Percentiles rank a stretch among this genome's conserved stretches.
These are phyloP conservation scores for Pseudomyrmex concolor DNA, from an alignment of 1,140 invertebrate species.

Conservation along the genomic window DNA sequence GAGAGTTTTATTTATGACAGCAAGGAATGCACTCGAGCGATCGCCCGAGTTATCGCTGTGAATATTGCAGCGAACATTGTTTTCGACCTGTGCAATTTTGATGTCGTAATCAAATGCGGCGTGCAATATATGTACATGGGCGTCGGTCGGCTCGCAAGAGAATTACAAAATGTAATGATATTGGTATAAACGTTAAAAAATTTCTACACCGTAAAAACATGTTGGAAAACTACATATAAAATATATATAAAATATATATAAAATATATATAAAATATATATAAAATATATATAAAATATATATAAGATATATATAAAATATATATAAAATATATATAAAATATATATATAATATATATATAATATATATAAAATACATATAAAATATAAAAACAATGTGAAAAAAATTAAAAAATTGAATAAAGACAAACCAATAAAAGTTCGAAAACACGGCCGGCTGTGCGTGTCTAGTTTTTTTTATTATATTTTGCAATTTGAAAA, in stretches of 20 bases:
- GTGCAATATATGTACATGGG: conserved; percentile 6
- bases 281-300: not conserved
- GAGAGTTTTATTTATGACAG: conserved; percentile 29
- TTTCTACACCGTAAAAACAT: not conserved
- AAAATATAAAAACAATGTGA: too few species aligned
- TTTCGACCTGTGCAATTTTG: conserved; percentile 11
- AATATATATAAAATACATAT: not conserved
- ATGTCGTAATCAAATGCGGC: conserved; percentile 26
- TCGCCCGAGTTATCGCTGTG: conserved; percentile 15
- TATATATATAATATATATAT: too few species aligned
- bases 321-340: not conserved
- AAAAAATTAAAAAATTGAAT: too few species aligned
- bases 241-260: not conserved
- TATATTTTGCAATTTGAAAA: too few species aligned
- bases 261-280: not conserved
- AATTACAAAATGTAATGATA: not conserved
- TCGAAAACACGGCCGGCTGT: too few species aligned
- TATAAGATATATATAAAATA: not conserved
- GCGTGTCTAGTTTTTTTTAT: too few species aligned
- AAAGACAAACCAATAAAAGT: too few species aligned
- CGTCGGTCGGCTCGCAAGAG: not conserved
- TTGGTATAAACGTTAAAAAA: not conserved
- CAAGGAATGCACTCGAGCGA: not conserved
- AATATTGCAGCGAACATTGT: conserved; percentile 14
- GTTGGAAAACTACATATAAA: not conserved